Evolutionary conservation across 2,113 vertebrate species (phyloP).

Genomic region (Boulengeromyrus knoepffleri): DNA sequence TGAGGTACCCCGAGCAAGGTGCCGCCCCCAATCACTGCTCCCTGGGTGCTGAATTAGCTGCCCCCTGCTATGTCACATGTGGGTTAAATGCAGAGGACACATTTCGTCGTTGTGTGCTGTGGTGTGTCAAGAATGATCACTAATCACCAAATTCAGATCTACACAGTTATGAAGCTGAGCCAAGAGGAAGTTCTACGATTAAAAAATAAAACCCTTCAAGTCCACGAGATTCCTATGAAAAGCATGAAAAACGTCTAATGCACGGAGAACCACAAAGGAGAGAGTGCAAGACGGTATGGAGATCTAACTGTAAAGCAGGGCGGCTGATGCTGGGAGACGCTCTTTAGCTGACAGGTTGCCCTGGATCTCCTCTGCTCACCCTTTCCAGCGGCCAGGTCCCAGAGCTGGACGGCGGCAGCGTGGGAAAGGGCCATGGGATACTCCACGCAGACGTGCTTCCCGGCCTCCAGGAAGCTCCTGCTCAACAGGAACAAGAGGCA

Average conservation of each 20-base stretch:
- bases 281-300: background rate
- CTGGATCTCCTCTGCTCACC: slow-evolving; percentile 52
- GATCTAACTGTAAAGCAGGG: background rate
- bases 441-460: slow-evolving; percentile 89
- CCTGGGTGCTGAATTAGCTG: too few species aligned
- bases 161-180: background rate
- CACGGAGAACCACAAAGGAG: background rate
- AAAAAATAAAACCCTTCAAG: background rate
- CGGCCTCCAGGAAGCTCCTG: slow-evolving; percentile 79
- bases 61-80: too few species aligned
- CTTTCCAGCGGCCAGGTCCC: slow-evolving; percentile 71
- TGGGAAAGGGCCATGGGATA: slow-evolving; percentile 78
- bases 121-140: too few species aligned
- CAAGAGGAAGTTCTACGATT: background rate
- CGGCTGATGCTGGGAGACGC: background rate
- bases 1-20: too few species aligned
- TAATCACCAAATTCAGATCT: background rate
- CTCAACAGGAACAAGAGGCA: slow-evolving; percentile 6
- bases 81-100: too few species aligned
- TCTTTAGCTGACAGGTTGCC: background rate
- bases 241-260: background rate
- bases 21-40: too few species aligned
- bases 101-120: too few species aligned
- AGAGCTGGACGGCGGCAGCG: slow-evolving; percentile 67
- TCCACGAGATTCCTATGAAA: background rate